Base-by-base conservation (phyloP, 2,888 invertebrate species). In the Acleris cristana region DNA sequence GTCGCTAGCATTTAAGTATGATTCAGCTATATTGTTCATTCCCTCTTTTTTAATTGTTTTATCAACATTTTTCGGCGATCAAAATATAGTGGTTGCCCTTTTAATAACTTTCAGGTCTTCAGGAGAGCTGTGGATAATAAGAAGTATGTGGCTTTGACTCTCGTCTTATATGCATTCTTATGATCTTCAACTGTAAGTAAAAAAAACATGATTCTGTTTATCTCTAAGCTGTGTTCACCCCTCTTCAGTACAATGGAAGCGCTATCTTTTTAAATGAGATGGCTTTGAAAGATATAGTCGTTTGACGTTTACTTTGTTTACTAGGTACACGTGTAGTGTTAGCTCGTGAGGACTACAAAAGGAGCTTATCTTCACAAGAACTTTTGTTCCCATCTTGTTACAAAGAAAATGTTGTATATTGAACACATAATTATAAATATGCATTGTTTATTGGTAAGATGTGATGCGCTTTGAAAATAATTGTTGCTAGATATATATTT, bases 291-390 rank as follows among this genome's bases (percentile, higher is more conserved):
- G 40, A 40, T 40, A 40, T 44, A 8, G 40, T 53, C 45, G 16
- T 48, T 40, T 48, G 54, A 59, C 59, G 40, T 65, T 58, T 57
- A 51, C n/a, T n/a, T n/a, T n/a, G n/a, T n/a, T n/a, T n/a, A n/a
- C n/a, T 40, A 34, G 34, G 34, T 10, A 10, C 26, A 26, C 10
- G 23, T 45, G 49, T 40, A 10, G 49, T 34, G n/a, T 30, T 26
- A 55, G 48, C 59, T 21, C 45, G 18, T 3, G 30, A 34, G 21
- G 40, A 60, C 60, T 55, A 65, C 65, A 65, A 65, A 60, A 65
- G 65, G 30, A 19, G 26, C 18, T 65, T 65, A 60, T 60, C 65
- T 60, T 3, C 48, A 3, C 14, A 30, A 49, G 60, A 60, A 30
- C 60, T 55, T 44, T 65, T 65, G 60, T 65, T 60, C 59, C 40